phyloP scores from a whole-genome alignment of 2,888 invertebrate species.

The Azorinus chamasolen region DNA sequence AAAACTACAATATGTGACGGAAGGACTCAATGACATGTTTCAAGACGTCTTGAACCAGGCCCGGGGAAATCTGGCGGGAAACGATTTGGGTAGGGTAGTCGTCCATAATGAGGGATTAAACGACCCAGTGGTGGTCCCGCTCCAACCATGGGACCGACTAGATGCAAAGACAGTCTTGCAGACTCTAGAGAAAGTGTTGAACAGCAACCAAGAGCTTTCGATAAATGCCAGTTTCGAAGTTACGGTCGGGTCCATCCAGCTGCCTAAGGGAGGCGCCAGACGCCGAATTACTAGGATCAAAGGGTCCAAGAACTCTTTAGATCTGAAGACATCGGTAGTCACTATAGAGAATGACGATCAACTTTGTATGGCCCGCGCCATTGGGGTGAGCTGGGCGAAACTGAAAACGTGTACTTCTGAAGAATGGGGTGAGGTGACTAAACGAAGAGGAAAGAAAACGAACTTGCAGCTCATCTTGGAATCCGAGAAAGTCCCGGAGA shows the following conservation, averaged over 20 bases:
- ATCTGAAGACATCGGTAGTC: constrained; percentile 36
- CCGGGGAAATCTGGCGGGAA: constrained; percentile 33
- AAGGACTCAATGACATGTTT: constrained; percentile 10
- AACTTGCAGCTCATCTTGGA: constrained; percentile 25
- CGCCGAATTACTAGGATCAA: constrained; percentile 28
- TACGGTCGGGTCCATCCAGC: too few species aligned
- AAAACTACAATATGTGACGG: constrained; percentile 11
- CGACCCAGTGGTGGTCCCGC: constrained; percentile 42
- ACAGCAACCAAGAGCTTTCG: constrained; percentile 28
- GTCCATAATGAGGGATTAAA: constrained; percentile 31
- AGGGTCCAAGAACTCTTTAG: constrained; percentile 30
- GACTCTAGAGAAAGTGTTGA: constrained; percentile 36
- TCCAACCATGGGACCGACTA: constrained; percentile 43
- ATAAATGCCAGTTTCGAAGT: constrained; percentile 29
- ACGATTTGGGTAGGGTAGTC: constrained; percentile 38
- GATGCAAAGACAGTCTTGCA: constrained; percentile 37
- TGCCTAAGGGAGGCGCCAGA: constrained; percentile 21
- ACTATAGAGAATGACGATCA: constrained; percentile 29
- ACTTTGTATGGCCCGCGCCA: constrained; percentile 32
- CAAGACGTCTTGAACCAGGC: constrained; percentile 16
- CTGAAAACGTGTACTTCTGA: not conserved
- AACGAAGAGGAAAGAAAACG: constrained; percentile 2
- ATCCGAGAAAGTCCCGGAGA: constrained; percentile 28
- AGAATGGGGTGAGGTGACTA: constrained; percentile 24
- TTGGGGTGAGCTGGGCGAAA: constrained; percentile 11